These are phyloP conservation scores for Neoseiulus cucumeris DNA, from an alignment of 1,140 invertebrate genomes.

Conservation along the genomic window DNA sequence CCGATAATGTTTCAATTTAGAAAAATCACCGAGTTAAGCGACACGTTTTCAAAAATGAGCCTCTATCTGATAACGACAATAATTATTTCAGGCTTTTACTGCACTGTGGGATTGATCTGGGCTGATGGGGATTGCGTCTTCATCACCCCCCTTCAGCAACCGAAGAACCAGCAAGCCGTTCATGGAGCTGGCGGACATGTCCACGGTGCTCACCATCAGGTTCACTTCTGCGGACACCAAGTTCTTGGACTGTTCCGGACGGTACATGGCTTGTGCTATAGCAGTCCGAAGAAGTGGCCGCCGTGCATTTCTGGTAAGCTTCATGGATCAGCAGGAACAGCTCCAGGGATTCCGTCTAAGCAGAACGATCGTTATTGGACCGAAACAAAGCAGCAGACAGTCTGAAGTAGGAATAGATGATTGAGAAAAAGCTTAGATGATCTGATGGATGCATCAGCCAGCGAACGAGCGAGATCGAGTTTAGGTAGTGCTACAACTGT, in stretches of 20 bases:
- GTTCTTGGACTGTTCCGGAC: constrained; percentile 1
- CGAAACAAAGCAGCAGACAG: too few species aligned
- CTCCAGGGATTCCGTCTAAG: background rate
- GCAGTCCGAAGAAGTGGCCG: constrained; percentile 8
- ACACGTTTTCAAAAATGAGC: background rate
- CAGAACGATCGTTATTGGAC: background rate
- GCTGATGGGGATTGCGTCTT: constrained; percentile 8
- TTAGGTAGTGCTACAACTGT: too few species aligned
- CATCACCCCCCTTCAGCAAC: background rate
- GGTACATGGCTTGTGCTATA: background rate
- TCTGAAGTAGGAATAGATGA: too few species aligned
- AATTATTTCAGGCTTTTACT: background rate
- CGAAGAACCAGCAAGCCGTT: background rate
- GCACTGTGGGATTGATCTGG: background rate
- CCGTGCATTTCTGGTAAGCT: background rate
- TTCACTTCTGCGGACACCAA: constrained; percentile 2
- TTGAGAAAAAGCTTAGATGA: too few species aligned
- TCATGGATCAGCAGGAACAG: background rate
- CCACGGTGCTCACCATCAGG: background rate
- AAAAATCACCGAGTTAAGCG: background rate
- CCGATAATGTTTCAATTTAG: too few species aligned
- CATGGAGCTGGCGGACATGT: background rate
- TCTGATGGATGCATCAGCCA: too few species aligned
- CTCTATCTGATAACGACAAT: background rate
- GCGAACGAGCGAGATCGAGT: too few species aligned